Evolutionary conservation across 37 sponge, comb jelly and placozoan genomes (phyloP), one percentile per base, ranked within the genome.

Genomic region (Agelas oroides): DNA sequence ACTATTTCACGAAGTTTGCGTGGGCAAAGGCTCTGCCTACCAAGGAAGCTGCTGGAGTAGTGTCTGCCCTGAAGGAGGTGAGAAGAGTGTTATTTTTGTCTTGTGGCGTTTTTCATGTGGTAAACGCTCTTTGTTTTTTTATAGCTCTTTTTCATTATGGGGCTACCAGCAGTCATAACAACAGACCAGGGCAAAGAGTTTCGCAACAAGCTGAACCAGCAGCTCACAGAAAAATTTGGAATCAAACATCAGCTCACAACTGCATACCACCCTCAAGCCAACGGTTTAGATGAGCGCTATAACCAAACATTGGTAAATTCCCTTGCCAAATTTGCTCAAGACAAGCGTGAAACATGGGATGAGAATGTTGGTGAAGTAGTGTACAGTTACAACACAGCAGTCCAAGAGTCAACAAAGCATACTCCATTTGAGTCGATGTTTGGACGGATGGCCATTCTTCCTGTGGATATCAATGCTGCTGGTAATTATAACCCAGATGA

Each of bases 161-260:
- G 89, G 8, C 38, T 88, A n/a, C 89, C 89, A 30, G 20, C 58
- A 27, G 85, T 90, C 21, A 80, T 73, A 24, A 86, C 82, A 62
- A 60, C 86, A 8, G 91, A 89, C 65, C 85, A 90, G 63, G 82
- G 86, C 1, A 57, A 39, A 24, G 91, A 86, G 68, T 86, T 80
- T 41, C n/a, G 61, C 40, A 90, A 86, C 53, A 33, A 79, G 15
- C 46, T 86, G 13, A 64, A 86, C 55, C 25, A 31, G 1, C 75
- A 79, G 54, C 53, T 90, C 35, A 79, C 63, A 75, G n/a, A 59
- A 73, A 38, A 20, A 30, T 71, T 90, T 27, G 64, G 53, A 35
- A 90, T 90, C 14, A 2, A 90, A 35, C 85, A 77, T 65, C 40
- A 73, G 20, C 37, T 89, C 17, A 77, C 90, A 27, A 77, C 80